These are phyloP conservation scores for Gila orcuttii DNA, from an alignment of 2,113 vertebrate genomes.

Conservation along the genomic window DNA sequence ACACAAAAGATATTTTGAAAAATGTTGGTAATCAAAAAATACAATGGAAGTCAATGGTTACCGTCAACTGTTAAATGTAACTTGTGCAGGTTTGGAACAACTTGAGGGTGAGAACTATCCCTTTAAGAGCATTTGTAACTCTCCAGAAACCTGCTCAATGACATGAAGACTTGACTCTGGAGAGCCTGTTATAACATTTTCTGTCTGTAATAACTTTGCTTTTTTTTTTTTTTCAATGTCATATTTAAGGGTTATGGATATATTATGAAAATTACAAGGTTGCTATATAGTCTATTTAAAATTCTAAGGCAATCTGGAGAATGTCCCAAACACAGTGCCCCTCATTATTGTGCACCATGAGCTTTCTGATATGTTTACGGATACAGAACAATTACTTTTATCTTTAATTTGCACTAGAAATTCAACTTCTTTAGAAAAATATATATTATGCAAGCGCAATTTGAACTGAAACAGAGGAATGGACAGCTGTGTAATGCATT, in stretches of 20 bases:
- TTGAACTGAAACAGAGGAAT: not conserved
- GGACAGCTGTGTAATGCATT: not conserved
- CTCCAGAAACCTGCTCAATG: not conserved
- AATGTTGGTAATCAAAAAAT: too few species aligned
- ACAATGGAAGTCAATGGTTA: too few species aligned
- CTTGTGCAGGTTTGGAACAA: too few species aligned
- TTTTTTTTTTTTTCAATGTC: not conserved
- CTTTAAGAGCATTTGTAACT: not conserved
- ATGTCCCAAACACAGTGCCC: not conserved
- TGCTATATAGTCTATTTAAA: not conserved
- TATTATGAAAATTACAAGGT: not conserved
- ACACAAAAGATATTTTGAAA: too few species aligned
- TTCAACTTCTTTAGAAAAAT: not conserved
- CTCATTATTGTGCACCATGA: not conserved
- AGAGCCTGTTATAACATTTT: not conserved
- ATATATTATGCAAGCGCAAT: too few species aligned
- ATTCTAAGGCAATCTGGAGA: not conserved
- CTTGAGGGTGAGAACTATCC: too few species aligned
- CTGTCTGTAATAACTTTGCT: constrained; percentile 1
- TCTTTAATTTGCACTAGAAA: not conserved
- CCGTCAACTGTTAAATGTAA: too few species aligned
- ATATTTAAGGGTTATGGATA: not conserved
- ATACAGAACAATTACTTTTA: not conserved
- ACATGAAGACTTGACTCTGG: not conserved
- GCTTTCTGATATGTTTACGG: not conserved